Conservation (phyloP, 2,888 invertebrate species). For the Ophion ventricosus region DNA sequence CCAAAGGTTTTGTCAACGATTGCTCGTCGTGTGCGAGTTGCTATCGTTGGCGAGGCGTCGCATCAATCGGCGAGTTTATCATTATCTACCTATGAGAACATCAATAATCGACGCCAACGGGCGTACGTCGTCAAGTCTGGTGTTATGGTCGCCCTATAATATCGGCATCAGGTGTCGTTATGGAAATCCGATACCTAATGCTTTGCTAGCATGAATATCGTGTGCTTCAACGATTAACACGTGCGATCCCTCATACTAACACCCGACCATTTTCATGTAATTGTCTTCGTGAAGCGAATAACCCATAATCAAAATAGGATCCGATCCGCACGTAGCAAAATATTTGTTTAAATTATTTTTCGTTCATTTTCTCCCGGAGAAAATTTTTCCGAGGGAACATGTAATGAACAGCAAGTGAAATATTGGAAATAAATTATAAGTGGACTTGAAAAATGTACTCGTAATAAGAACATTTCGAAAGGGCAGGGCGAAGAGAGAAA, state of each 20-base stretch:
- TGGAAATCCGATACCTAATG: constrained; percentile 51
- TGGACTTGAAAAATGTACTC: background rate
- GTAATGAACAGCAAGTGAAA: background rate
- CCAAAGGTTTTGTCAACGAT: background rate
- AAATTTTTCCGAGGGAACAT: background rate
- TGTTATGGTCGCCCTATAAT: constrained; percentile 54
- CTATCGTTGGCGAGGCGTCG: constrained; percentile 69
- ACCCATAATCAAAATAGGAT: constrained; percentile 3
- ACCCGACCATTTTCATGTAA: constrained; percentile 40
- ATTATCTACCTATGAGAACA: constrained; percentile 76
- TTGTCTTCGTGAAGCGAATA: constrained; percentile 28
- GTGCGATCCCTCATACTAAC: constrained; percentile 21
- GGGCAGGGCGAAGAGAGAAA: background rate
- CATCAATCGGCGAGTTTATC: constrained; percentile 74
- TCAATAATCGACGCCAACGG: constrained; percentile 75
- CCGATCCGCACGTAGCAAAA: background rate
- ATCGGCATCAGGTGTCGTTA: constrained; percentile 49
- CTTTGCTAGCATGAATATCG: constrained; percentile 51
- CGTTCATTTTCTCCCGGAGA: background rate
- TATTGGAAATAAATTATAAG: background rate
- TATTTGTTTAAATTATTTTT: background rate
- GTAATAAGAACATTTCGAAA: background rate
- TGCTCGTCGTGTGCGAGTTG: constrained; percentile 29
- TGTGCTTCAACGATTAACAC: constrained; percentile 58
- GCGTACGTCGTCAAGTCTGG: constrained; percentile 52